Evolutionary conservation across 2,888 invertebrate genomes (phyloP).

Genomic region (Leptinotarsa tumamoca): DNA sequence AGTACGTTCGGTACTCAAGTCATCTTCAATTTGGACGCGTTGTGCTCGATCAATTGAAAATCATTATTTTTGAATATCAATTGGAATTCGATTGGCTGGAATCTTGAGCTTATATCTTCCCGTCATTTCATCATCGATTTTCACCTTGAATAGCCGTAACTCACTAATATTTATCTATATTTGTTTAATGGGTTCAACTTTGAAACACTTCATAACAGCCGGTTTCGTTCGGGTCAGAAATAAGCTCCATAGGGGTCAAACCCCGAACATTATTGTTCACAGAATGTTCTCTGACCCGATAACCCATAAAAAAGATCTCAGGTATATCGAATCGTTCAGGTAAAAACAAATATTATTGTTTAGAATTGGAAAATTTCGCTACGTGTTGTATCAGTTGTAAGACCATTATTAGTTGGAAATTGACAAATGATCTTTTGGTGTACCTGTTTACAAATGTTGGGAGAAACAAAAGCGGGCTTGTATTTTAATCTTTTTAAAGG

Average conservation of each 20-base stretch:
- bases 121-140: not conserved
- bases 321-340: slow-evolving; percentile 34
- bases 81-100: no score
- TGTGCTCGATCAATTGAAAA: no score
- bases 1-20: no score
- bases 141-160: not conserved
- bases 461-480: not conserved
- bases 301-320: slow-evolving; percentile 55
- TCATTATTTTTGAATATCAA: no score
- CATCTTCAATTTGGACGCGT: no score
- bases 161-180: not conserved
- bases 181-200: not conserved
- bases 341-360: slow-evolving; percentile 17
- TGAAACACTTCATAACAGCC: slow-evolving; percentile 10
- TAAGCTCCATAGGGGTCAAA: slow-evolving; percentile 45
- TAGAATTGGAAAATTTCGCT: not conserved
- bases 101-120: no score
- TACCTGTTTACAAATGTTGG: not conserved
- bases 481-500: no score
- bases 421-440: not conserved
- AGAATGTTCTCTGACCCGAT: slow-evolving; percentile 54
- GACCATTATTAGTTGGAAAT: not conserved
- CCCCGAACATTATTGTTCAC: slow-evolving; percentile 35
- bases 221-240: slow-evolving; percentile 43
- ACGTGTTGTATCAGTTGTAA: not conserved